phyloP scores from a whole-genome alignment of 2,113 vertebrate species.

The Chinchilla lanigera region DNA sequence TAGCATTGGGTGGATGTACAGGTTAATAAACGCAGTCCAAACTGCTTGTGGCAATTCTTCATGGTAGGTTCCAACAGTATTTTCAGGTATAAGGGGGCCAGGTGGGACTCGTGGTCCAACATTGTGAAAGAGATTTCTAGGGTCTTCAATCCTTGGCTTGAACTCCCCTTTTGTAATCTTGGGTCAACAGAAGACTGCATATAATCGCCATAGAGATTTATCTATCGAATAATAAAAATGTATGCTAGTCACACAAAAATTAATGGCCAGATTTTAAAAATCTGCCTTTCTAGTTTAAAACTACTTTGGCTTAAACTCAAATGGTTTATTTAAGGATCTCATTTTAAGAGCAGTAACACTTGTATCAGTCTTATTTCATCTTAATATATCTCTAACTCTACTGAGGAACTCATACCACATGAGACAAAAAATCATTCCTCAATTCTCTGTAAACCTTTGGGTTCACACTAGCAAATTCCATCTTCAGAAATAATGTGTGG shows the following conservation, averaged over 20 bases:
- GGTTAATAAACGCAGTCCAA: not conserved
- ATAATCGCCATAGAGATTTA: not conserved
- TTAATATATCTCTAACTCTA: slow-evolving; percentile 20
- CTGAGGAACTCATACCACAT: slow-evolving; percentile 11
- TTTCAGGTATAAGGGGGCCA: not conserved
- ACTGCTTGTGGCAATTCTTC: not conserved
- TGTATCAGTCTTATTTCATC: not conserved
- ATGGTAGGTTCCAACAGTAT: not conserved
- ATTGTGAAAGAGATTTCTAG: not conserved
- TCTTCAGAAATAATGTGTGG: not conserved
- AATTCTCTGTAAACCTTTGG: not conserved
- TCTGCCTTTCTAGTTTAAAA: not conserved
- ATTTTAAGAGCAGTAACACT: slow-evolving; percentile 8
- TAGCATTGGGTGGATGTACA: not conserved
- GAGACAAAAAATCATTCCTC: not conserved
- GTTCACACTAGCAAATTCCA: not conserved
- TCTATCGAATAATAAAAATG: not conserved
- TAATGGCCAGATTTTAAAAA: slow-evolving; percentile 31
- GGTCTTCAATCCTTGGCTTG: not conserved
- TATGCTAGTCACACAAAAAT: not conserved
- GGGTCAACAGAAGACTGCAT: not conserved
- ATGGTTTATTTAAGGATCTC: not conserved
- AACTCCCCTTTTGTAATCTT: not conserved
- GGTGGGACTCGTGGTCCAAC: not conserved
- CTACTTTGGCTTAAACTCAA: not conserved